These are phyloP conservation scores for Halictus rubicundus DNA, from an alignment of 1,140 invertebrate species.

Conservation along the genomic window DNA sequence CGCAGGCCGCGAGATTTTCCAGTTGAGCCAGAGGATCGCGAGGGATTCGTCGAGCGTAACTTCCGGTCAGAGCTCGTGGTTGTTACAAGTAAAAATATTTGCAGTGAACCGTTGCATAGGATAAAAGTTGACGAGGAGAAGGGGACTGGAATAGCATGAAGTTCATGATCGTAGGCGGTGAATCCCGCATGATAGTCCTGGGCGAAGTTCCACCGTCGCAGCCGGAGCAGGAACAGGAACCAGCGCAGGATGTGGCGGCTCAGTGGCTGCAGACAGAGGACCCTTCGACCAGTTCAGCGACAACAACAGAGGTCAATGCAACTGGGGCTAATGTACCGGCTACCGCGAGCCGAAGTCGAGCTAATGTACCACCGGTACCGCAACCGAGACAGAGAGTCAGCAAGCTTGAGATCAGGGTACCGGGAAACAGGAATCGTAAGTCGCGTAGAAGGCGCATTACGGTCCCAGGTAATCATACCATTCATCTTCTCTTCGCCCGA, in stretches of 20 bases:
- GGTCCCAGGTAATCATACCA: slow-evolving; percentile 76
- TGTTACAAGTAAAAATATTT: slow-evolving; percentile 28
- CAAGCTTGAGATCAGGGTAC: slow-evolving; percentile 63
- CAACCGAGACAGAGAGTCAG: slow-evolving; percentile 68
- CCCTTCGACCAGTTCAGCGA: slow-evolving; percentile 15
- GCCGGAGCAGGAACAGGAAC: slow-evolving; percentile 74
- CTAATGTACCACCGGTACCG: slow-evolving; percentile 66
- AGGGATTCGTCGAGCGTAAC: background rate
- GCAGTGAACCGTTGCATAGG: slow-evolving; percentile 7
- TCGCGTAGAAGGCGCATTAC: slow-evolving; percentile 77
- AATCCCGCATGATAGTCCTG: slow-evolving; percentile 75
- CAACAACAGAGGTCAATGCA: background rate
- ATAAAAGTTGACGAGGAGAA: background rate
- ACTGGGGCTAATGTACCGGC: slow-evolving; percentile 3
- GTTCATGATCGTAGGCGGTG: slow-evolving; percentile 65
- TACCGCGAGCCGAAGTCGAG: slow-evolving; percentile 33
- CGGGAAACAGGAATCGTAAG: slow-evolving; percentile 76
- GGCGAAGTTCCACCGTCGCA: slow-evolving; percentile 76
- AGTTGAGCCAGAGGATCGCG: background rate
- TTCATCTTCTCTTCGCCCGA: slow-evolving; percentile 52
- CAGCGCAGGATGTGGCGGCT: slow-evolving; percentile 77
- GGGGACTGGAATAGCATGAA: background rate
- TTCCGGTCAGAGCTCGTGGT: slow-evolving; percentile 17
- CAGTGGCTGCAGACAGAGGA: slow-evolving; percentile 72
- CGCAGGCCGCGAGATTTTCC: slow-evolving; percentile 13